Evolutionary conservation across 2,113 vertebrate species (phyloP).

Genomic region (Opisthocomus hoazin): DNA sequence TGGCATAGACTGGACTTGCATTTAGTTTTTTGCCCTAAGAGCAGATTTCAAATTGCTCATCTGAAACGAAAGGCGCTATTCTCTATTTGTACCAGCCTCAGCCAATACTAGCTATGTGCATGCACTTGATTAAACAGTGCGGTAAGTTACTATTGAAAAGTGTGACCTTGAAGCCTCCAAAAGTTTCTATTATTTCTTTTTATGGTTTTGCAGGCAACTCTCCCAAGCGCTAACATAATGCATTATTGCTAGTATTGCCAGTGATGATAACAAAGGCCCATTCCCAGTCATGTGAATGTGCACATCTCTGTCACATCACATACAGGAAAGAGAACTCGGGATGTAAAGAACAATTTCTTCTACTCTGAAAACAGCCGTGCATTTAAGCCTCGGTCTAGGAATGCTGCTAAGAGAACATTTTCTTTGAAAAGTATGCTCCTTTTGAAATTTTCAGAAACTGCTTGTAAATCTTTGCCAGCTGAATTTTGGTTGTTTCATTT

Average conservation of each 20-base stretch:
- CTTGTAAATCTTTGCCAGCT: background rate
- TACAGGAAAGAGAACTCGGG: background rate
- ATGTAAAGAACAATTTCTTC: background rate
- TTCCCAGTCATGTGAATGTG: background rate
- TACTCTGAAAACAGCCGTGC: background rate
- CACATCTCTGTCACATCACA: background rate
- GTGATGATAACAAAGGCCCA: background rate
- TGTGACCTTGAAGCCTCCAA: constrained; percentile 21
- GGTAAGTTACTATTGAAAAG: background rate
- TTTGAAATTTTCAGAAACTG: background rate
- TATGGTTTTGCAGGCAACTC: background rate
- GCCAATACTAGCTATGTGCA: background rate
- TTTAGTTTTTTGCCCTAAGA: background rate
- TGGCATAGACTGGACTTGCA: background rate
- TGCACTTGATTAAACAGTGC: background rate
- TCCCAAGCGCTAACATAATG: background rate
- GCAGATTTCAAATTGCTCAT: background rate
- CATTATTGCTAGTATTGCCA: background rate
- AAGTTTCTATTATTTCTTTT: constrained; percentile 36
- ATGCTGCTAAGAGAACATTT: background rate
- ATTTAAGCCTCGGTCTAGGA: background rate
- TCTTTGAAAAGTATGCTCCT: background rate
- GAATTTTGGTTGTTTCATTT: background rate
- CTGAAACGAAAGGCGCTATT: background rate
- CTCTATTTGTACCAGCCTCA: background rate